Base-by-base conservation (phyloP, 2,888 invertebrate species). In the Pilophorus perplexus region DNA sequence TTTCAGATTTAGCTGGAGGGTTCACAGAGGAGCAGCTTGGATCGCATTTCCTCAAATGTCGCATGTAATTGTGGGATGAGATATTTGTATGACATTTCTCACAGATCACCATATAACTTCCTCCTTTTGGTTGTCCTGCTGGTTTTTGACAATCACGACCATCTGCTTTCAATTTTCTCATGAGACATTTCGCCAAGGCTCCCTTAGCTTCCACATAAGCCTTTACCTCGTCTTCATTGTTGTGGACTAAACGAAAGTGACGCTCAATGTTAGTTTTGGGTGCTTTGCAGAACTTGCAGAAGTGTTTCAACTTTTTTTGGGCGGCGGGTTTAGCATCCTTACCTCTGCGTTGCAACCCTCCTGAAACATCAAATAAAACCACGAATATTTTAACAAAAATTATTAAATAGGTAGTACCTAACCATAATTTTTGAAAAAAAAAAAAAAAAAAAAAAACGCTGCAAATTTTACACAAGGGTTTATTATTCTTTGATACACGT, bases 151-250 rank as follows among this genome's bases (percentile, higher is more conserved):
- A 10, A 14, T 8, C 44, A 42, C 14, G 5, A 42, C 44, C 44
- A 6, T 42, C 44, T 42, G 44, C 44, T 42, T 42, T 42, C 44
- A 42, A 10, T 16, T 16, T 42, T 16, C 44, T 42, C 44, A 42
- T 42, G 10, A 42, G 44, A 42, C 44, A 42, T 42, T 42, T 42
- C 44, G 44, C 44, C 44, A 42, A 6, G 10, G n/a, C 44, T 42
- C 44, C 44, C 44, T 42, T 14, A 42, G 44, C 44, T 42, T 42
- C 44, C 44, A 42, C 44, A 42, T n/a, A n/a, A 42, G 44, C 44
- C 44, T 14, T 42, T 14, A 42, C 8, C 14, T 42, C 44, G 6
- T 14, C 6, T 42, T 42, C 44, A 14, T 42, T 14, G 10, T 6
- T 14, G 44, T 42, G 44, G 14, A 42, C 44, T 10, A 14, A 42